These are phyloP conservation scores for Arvicanthis niloticus DNA, from an alignment of 2,113 vertebrate species.

Conservation along the genomic window DNA sequence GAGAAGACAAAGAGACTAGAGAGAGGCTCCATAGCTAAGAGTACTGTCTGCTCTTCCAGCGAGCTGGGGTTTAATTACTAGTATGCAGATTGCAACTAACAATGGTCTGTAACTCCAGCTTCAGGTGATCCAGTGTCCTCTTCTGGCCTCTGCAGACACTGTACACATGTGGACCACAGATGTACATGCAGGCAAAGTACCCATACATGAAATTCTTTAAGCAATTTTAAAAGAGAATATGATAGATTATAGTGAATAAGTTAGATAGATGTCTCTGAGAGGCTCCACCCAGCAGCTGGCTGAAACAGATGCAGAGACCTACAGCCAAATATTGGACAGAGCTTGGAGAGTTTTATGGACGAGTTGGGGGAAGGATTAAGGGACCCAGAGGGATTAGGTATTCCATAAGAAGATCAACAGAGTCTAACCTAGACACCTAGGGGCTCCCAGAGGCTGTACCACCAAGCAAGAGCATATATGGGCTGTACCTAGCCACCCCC, in stretches of 20 bases:
- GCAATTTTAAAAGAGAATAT: background rate
- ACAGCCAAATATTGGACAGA: no score
- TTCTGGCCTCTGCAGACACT: background rate
- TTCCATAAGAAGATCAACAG: no score
- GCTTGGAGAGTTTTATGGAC: no score
- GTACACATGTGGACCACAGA: background rate
- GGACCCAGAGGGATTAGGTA: no score
- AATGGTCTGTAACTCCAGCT: background rate
- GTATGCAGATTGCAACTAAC: background rate
- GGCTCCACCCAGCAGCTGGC: no score
- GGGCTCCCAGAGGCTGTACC: no score
- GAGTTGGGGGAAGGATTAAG: no score
- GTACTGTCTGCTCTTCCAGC: background rate
- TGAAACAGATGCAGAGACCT: no score
- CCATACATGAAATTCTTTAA: background rate
- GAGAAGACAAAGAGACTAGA: background rate
- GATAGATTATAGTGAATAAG: background rate
- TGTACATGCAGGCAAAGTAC: background rate
- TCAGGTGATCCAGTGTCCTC: background rate
- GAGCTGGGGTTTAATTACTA: background rate
- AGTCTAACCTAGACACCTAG: no score
- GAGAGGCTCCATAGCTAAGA: background rate
- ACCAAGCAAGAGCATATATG: no score
- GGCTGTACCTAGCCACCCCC: no score
- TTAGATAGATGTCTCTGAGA: no score